Evolutionary conservation across 1,140 invertebrate species (phyloP), one percentile per base, ranked within the genome.

Genomic region (Drosophila kepulauana): DNA sequence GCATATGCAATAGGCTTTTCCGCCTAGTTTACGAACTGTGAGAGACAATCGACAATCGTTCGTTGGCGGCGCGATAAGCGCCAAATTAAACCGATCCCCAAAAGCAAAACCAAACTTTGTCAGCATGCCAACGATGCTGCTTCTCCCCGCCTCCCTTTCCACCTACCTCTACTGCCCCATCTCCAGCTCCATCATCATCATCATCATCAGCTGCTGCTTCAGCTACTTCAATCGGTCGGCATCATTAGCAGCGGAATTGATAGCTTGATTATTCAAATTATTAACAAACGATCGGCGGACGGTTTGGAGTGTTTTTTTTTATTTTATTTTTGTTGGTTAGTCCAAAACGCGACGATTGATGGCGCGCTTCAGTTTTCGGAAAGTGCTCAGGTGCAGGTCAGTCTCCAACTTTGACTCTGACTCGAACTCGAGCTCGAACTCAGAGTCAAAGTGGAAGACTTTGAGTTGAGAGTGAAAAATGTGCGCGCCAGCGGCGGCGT

Each of bases 231-330:
- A 82, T 87, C 76, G 79, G 68, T 89, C 79, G 78, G 78, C 79
- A 91, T 91, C 90, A 91, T 91, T 91, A 91, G 90, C 90, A 82
- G 64, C 69, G 76, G 81, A 91, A 91, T 91, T 91, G 86, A 91
- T 91, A 90, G 90, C 90, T 91, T 91, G 90, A 91, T 91, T 91
- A 91, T 91, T 91, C 81, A 91, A 91, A 91, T 91, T 80, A 90
- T 86, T 90, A 88, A 88, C 84, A 88, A 88, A 88, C 85, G 85
- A 91, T 84, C 75, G 63, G 65, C 77, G 52, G 52, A 70, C 62
- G 64, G 74, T 41, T 75, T 56, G 15, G 51, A 43, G 41, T 57
- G 41, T 25, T 54, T 25, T 25, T 25, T 25, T 25, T 25, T 20
- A 3, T 20, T 20, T 25, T 25, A 0, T 4, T 25, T 25, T 4